Evolutionary conservation across 2,113 vertebrate species (phyloP).

Genomic region (Cranoglanis bouderius): DNA sequence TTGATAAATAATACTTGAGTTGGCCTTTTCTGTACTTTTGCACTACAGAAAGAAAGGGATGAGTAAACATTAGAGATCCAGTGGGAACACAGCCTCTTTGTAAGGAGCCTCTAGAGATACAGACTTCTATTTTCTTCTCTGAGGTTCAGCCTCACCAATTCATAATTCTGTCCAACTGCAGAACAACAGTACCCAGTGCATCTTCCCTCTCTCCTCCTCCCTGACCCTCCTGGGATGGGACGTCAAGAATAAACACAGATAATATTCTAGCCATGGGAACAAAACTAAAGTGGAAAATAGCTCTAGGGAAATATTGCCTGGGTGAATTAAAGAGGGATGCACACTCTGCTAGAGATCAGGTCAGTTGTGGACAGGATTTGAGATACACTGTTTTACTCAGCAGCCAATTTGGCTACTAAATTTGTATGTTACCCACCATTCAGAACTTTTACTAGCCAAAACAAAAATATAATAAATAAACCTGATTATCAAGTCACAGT

Average conservation of each 20-base stretch:
- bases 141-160: constrained; percentile 13
- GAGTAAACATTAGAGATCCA: constrained; percentile 26
- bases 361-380: neutral
- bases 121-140: constrained; percentile 12
- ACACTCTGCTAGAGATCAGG: neutral
- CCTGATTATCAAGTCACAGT: too few species aligned
- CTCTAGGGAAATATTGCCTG: neutral
- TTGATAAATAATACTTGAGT: constrained; percentile 10
- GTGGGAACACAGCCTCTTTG: constrained; percentile 20
- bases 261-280: constrained; percentile 11
- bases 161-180: constrained; percentile 33
- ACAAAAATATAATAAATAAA: too few species aligned
- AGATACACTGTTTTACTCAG: too few species aligned
- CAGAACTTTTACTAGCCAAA: too few species aligned
- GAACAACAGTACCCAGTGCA: constrained; percentile 12
- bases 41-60: constrained; percentile 21
- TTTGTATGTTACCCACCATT: too few species aligned
- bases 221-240: constrained; percentile 19
- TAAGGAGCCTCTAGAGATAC: constrained; percentile 2
- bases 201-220: neutral
- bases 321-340: neutral
- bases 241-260: constrained; percentile 17
- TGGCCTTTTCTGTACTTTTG: neutral
- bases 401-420: too few species aligned
- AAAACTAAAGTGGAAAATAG: neutral